Conservation (phyloP, 1,140 invertebrate species). For the Xylocopa sonorina region DNA sequence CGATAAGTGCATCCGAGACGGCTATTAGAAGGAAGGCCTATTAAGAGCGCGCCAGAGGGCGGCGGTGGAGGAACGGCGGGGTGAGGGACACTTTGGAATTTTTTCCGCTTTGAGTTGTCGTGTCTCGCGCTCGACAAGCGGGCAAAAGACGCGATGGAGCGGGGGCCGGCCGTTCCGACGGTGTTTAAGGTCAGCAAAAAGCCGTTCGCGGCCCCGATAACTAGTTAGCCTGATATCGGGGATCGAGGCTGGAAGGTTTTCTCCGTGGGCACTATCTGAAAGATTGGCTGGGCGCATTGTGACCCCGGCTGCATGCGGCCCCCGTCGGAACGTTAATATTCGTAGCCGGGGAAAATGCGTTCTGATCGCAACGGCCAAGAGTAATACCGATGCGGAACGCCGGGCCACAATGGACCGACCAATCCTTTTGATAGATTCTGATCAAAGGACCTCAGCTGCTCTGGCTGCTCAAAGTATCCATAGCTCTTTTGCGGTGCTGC, state of each 20-base stretch:
- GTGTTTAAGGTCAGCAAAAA: constrained; percentile 33
- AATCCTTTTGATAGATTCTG: constrained; percentile 69
- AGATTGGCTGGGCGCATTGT: constrained; percentile 64
- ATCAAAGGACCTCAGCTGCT: constrained; percentile 61
- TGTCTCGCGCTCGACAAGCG: constrained; percentile 40
- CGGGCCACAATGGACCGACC: constrained; percentile 64
- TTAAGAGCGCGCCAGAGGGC: constrained; percentile 9
- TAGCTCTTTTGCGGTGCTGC: constrained; percentile 30
- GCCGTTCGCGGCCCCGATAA: constrained; percentile 38
- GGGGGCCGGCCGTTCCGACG: constrained; percentile 24
- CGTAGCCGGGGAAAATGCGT: constrained; percentile 31
- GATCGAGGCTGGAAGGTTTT: constrained; percentile 50
- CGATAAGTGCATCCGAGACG: constrained; percentile 48
- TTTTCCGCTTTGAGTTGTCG: constrained; percentile 26
- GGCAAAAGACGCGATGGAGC: constrained; percentile 19
- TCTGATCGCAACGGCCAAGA: constrained; percentile 52
- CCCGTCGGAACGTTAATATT: constrained; percentile 54
- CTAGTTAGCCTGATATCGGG: constrained; percentile 52
- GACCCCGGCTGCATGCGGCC: constrained; percentile 36
- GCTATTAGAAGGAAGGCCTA: constrained; percentile 3
- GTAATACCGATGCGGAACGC: constrained; percentile 64
- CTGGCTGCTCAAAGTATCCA: constrained; percentile 57
- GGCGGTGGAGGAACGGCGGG: not conserved
- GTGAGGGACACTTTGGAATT: constrained; percentile 37
- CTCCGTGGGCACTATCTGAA: constrained; percentile 64